phyloP scores from a whole-genome alignment of 1,140 invertebrate species.

The Apis florea region DNA sequence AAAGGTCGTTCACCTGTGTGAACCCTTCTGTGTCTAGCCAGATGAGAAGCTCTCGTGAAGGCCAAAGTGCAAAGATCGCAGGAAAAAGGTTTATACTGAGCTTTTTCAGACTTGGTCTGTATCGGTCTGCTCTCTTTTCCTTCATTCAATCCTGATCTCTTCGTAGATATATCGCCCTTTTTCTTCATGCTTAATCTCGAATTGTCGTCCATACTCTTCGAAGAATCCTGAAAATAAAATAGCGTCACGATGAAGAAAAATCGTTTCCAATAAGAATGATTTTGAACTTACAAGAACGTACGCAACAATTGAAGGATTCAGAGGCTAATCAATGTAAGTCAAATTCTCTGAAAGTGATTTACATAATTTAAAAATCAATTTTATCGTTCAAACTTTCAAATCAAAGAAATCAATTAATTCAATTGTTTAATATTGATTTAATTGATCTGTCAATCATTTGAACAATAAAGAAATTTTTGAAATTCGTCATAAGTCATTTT shows the following conservation, averaged over 20 bases:
- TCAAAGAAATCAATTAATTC: too few species aligned
- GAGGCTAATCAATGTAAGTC: too few species aligned
- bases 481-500: too few species aligned
- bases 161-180: slow-evolving; percentile 43
- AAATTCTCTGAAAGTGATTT: too few species aligned
- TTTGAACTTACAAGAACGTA: slow-evolving; percentile 40
- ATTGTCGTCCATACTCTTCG: slow-evolving; percentile 59
- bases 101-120: slow-evolving; percentile 54
- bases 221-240: slow-evolving; percentile 64
- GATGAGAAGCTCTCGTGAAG: slow-evolving; percentile 85
- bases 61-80: slow-evolving; percentile 80
- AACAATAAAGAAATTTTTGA: not conserved
- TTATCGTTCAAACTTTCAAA: too few species aligned
- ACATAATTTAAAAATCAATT: too few species aligned
- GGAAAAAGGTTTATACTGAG: slow-evolving; percentile 78
- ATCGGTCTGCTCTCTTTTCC: slow-evolving; percentile 47
- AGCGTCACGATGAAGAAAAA: not conserved
- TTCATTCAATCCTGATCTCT: slow-evolving; percentile 41
- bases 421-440: too few species aligned
- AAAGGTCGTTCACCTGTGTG: slow-evolving; percentile 83
- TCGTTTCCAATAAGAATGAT: not conserved
- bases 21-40: slow-evolving; percentile 86
- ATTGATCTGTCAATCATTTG: not conserved
- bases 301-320: not conserved
- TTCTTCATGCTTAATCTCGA: slow-evolving; percentile 53